Conservation (phyloP, 1,140 invertebrate species). For the Drosophila pseudoananassae region DNA sequence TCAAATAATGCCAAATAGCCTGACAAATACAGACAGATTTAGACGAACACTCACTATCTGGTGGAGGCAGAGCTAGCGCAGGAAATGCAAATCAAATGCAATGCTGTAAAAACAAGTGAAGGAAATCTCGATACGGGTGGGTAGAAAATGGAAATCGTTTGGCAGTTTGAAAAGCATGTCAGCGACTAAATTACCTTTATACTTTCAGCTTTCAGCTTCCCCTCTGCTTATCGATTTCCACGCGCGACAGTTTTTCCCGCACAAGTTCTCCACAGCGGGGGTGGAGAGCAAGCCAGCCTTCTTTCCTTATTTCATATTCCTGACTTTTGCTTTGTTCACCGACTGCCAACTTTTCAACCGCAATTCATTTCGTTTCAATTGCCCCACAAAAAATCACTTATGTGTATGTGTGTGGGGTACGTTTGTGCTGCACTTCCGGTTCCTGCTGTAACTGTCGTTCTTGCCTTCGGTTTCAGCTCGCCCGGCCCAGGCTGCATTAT, state of each 20-base stretch:
- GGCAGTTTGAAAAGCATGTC: slow-evolving; percentile 75
- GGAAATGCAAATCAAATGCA: slow-evolving; percentile 47
- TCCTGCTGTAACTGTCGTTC: slow-evolving; percentile 37
- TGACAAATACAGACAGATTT: slow-evolving; percentile 27
- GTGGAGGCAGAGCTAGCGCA: background rate
- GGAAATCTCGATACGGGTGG: slow-evolving; percentile 18
- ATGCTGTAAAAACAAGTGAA: slow-evolving; percentile 35
- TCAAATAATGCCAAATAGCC: slow-evolving; percentile 37
- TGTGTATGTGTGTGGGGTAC: slow-evolving; percentile 11
- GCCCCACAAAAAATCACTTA: slow-evolving; percentile 34
- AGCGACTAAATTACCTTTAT: slow-evolving; percentile 78
- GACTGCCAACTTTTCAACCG: slow-evolving; percentile 46
- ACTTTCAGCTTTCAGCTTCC: slow-evolving; percentile 6
- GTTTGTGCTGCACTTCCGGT: slow-evolving; percentile 68
- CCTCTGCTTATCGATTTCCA: slow-evolving; percentile 32
- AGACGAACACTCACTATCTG: slow-evolving; percentile 16
- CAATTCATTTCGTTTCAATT: slow-evolving; percentile 80
- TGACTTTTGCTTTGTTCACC: slow-evolving; percentile 59
- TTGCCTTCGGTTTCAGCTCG: slow-evolving; percentile 13
- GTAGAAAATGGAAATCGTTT: slow-evolving; percentile 54
- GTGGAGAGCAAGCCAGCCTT: slow-evolving; percentile 10
- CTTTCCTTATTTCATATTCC: slow-evolving; percentile 26
- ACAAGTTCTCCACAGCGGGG: slow-evolving; percentile 21
- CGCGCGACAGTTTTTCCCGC: slow-evolving; percentile 40
- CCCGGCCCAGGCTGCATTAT: slow-evolving; percentile 56